Percentiles rank a stretch among this genome's conserved stretches.
These are phyloP conservation scores for Xiphydria camelus DNA, from an alignment of 2,888 invertebrate species.

Conservation along the genomic window DNA sequence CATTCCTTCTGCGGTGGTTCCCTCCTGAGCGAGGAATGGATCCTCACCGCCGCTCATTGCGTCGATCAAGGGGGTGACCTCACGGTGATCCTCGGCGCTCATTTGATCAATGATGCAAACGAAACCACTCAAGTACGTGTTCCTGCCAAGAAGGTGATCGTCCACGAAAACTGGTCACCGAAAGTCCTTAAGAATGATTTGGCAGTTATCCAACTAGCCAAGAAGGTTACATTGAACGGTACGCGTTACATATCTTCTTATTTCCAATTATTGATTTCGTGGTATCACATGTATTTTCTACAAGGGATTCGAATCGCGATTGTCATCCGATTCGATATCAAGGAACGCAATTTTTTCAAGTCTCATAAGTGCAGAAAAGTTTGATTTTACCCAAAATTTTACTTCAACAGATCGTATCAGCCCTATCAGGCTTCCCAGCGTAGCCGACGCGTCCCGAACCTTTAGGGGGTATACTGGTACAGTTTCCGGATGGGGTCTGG, in stretches of 20 bases:
- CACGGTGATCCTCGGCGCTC: slow-evolving; percentile 18
- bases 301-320: too few species aligned
- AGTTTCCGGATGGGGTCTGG: slow-evolving; percentile 61
- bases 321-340: too few species aligned
- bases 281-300: too few species aligned
- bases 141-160: slow-evolving; percentile 15
- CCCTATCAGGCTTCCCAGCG: slow-evolving; percentile 52
- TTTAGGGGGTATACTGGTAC: slow-evolving; percentile 53
- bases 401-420: slow-evolving; percentile 56
- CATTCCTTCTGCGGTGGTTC: slow-evolving; percentile 11
- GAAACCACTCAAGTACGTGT: slow-evolving; percentile 10
- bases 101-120: background rate
- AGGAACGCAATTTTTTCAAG: too few species aligned
- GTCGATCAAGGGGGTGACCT: slow-evolving; percentile 5
- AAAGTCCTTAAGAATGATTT: slow-evolving; percentile 27
- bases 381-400: too few species aligned
- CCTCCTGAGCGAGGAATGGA: slow-evolving; percentile 8
- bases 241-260: slow-evolving; percentile 1
- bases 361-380: too few species aligned
- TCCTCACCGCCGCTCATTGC: slow-evolving; percentile 13
- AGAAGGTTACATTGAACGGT: slow-evolving; percentile 19
- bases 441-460: slow-evolving; percentile 44
- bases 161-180: slow-evolving; percentile 17
- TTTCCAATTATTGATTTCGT: background rate
- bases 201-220: slow-evolving; percentile 28